These are phyloP conservation scores for Orthosia gracilis DNA, from an alignment of 2,888 invertebrate genomes.

Conservation along the genomic window DNA sequence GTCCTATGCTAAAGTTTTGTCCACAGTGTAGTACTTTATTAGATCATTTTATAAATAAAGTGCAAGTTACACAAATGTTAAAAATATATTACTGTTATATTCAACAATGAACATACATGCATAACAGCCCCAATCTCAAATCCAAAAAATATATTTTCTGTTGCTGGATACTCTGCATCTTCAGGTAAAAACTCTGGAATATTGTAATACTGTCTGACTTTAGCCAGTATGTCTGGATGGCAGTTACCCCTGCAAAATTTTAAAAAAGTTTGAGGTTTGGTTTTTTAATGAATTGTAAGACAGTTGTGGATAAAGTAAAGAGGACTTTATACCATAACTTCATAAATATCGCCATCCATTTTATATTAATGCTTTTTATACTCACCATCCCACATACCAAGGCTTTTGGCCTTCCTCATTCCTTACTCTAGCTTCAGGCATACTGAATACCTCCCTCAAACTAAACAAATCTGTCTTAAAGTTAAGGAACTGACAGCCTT, in stretches of 20 bases:
- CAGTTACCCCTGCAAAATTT: constrained; percentile 94
- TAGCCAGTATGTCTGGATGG: constrained; percentile 94
- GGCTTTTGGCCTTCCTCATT: constrained; percentile 92
- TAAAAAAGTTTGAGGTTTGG: background rate
- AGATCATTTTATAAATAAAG: background rate
- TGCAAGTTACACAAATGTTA: background rate
- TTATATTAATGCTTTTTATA: constrained; percentile 48
- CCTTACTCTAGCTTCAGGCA: constrained; percentile 92
- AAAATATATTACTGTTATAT: background rate
- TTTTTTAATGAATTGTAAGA: background rate
- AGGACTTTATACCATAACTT: background rate
- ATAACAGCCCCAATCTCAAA: constrained; percentile 97
- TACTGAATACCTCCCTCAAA: constrained; percentile 94
- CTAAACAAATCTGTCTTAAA: constrained; percentile 96
- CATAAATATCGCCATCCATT: background rate
- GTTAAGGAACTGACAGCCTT: constrained; percentile 96
- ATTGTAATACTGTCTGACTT: constrained; percentile 94
- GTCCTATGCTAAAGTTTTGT: background rate
- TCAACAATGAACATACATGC: constrained; percentile 92
- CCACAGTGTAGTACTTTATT: background rate
- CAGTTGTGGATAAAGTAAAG: too few relatives aligned
- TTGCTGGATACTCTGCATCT: constrained; percentile 96
- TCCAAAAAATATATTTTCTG: constrained; percentile 98
- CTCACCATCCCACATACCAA: constrained; percentile 98
- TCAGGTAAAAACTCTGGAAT: constrained; percentile 96